phyloP scores from a whole-genome alignment of 1,140 invertebrate species.

The Amyelois transitella region DNA sequence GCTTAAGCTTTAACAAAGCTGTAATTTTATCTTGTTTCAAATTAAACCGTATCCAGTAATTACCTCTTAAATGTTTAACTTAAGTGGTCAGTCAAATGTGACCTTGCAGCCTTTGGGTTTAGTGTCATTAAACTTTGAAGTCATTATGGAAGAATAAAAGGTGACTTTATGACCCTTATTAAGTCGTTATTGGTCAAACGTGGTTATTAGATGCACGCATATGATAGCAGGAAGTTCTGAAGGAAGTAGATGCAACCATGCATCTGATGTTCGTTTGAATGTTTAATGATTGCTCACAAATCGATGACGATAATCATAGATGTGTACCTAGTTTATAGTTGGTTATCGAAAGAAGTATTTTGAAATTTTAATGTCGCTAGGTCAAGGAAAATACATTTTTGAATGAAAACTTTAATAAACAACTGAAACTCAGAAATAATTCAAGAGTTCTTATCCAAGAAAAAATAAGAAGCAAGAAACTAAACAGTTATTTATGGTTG shows the following conservation, averaged over 20 bases:
- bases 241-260: background rate
- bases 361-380: no score
- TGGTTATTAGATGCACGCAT: background rate
- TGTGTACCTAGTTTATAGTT: no score
- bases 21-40: no score
- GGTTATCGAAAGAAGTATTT: no score
- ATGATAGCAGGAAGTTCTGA: background rate
- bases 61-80: background rate
- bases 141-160: background rate
- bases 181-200: conserved; percentile 1
- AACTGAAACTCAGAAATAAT: no score
- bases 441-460: no score
- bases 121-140: background rate
- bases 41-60: background rate
- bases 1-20: no score
- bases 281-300: background rate
- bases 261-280: no score
- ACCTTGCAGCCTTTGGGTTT: background rate
- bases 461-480: no score
- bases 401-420: no score
- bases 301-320: background rate
- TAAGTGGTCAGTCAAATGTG: background rate
- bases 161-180: background rate
- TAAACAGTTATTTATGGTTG: no score
- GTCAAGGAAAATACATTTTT: no score